Percentiles rank a stretch among this genome's conserved stretches.
Conservation (phyloP, 2,113 vertebrate genomes). For the Conger conger region DNA sequence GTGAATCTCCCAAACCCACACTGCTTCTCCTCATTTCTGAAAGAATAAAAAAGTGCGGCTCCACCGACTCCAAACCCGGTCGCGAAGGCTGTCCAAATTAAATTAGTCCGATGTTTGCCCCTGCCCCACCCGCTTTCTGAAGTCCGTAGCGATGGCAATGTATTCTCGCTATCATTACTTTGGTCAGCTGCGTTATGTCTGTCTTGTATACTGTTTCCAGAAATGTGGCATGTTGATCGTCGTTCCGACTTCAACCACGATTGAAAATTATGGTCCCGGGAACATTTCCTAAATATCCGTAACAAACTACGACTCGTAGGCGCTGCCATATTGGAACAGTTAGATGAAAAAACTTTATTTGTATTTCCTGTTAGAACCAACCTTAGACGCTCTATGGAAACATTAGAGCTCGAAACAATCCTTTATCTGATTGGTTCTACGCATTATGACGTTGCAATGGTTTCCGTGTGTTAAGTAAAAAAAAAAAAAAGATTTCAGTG, state of each 20-base stretch:
- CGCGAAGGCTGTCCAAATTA: constrained; percentile 39
- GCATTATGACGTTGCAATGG: neutral
- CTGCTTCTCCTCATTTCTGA: constrained; percentile 28
- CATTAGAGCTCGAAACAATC: neutral
- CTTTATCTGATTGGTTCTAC: neutral
- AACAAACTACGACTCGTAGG: constrained; percentile 43
- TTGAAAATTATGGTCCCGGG: constrained; percentile 35
- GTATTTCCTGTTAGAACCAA: neutral
- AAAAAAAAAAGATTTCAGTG: too few species aligned
- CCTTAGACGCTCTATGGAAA: too few species aligned
- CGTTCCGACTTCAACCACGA: constrained; percentile 7
- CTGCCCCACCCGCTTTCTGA: neutral
- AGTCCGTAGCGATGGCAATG: neutral
- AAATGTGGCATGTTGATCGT: constrained; percentile 13
- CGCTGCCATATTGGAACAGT: constrained; percentile 62
- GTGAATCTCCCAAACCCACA: constrained; percentile 10
- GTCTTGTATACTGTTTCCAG: neutral
- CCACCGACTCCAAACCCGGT: constrained; percentile 61
- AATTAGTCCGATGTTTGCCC: constrained; percentile 5
- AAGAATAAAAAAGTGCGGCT: constrained; percentile 42
- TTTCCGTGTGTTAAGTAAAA: too few species aligned
- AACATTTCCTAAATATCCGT: constrained; percentile 44
- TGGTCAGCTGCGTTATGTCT: neutral
- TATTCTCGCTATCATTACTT: neutral
- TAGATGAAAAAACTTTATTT: neutral